phyloP scores from a whole-genome alignment of 1,140 invertebrate genomes.

The Halesus radiatus region DNA sequence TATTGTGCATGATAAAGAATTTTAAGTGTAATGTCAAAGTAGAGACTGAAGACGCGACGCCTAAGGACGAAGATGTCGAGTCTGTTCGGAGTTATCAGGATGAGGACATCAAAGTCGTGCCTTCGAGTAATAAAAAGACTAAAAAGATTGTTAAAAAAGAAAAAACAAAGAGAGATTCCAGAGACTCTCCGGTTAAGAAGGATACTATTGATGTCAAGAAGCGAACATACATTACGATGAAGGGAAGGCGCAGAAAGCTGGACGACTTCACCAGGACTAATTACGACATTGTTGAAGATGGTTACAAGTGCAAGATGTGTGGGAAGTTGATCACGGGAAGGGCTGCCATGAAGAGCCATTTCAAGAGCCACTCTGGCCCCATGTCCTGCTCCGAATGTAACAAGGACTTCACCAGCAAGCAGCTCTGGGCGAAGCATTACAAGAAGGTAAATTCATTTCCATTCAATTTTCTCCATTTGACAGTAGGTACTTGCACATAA shows the following conservation, averaged over 20 bases:
- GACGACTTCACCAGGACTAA: conserved; percentile 33
- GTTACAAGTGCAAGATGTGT: conserved; percentile 36
- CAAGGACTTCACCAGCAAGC: conserved; percentile 34
- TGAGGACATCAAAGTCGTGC: conserved; percentile 17
- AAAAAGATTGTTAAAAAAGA: conserved; percentile 35
- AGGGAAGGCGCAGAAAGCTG: conserved; percentile 28
- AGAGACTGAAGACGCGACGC: conserved; percentile 10
- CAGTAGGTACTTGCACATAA: no score
- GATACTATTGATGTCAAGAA: conserved; percentile 18
- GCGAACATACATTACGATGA: conserved; percentile 8
- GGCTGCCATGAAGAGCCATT: conserved; percentile 37
- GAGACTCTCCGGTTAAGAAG: background rate
- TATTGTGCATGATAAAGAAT: conserved; percentile 38
- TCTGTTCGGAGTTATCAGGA: conserved; percentile 13
- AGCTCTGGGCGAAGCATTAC: conserved; percentile 31
- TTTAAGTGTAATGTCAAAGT: conserved; percentile 39
- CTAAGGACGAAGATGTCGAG: conserved; percentile 21
- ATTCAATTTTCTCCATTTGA: no score
- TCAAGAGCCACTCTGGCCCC: conserved; percentile 27
- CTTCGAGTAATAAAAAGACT: background rate
- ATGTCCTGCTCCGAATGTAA: conserved; percentile 36
- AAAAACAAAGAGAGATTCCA: conserved; percentile 13
- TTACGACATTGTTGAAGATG: conserved; percentile 34
- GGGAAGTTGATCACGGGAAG: conserved; percentile 23
- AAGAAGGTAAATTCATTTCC: conserved; percentile 6